phyloP scores from a whole-genome alignment of 2,888 invertebrate genomes.

The Neoaliturus tenellus region DNA sequence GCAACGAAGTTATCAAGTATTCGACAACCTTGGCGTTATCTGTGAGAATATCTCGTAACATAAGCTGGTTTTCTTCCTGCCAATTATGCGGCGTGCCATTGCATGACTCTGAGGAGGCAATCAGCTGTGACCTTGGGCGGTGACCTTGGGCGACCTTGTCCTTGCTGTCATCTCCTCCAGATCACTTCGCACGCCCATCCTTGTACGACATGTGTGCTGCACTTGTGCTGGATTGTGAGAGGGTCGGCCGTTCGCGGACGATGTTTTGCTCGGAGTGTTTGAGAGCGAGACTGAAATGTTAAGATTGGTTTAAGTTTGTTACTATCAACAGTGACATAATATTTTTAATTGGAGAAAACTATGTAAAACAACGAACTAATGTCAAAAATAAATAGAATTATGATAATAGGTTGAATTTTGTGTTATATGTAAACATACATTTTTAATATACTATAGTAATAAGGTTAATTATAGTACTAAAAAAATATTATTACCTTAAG shows the following conservation, averaged over 20 bases:
- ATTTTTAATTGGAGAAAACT: too few species aligned
- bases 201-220: slow-evolving; percentile 8
- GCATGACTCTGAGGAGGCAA: slow-evolving; percentile 26
- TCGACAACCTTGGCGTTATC: slow-evolving; percentile 21
- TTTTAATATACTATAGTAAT: too few species aligned
- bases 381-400: too few species aligned
- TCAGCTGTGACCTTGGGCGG: slow-evolving; percentile 5
- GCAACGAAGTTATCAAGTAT: slow-evolving; percentile 26
- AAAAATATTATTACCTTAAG: too few species aligned
- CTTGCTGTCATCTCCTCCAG: slow-evolving; percentile 35
- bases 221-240: not conserved
- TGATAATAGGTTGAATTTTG: too few species aligned
- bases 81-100: slow-evolving; percentile 27
- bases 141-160: slow-evolving; percentile 23
- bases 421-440: too few species aligned
- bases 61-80: slow-evolving; percentile 33
- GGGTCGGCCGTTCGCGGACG: not conserved
- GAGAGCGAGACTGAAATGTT: too few species aligned
- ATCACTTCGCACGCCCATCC: slow-evolving; percentile 33
- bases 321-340: too few species aligned
- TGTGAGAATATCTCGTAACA: slow-evolving; percentile 21
- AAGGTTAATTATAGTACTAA: too few species aligned
- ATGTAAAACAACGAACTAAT: too few species aligned
- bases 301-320: too few species aligned
- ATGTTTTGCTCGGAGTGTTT: too few species aligned